These are phyloP conservation scores for Bugula neritina DNA, from an alignment of 2,888 invertebrate genomes.

Conservation along the genomic window DNA sequence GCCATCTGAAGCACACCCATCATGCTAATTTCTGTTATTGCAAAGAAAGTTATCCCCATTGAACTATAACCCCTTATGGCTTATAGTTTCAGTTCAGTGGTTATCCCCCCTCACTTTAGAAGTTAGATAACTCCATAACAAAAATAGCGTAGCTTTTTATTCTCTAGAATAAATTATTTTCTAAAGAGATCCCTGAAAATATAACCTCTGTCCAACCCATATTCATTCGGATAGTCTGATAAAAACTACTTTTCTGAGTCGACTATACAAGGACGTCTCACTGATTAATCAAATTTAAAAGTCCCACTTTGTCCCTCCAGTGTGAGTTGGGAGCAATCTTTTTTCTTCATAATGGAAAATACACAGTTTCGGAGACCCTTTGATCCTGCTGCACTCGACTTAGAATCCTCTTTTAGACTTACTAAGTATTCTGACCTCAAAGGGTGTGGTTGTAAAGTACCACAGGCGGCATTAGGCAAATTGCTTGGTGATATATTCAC, in stretches of 20 bases:
- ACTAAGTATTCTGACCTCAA: slow-evolving; percentile 15
- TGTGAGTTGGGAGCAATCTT: no score
- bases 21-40: no score
- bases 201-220: not conserved
- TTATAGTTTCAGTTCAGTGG: no score
- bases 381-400: slow-evolving; percentile 14
- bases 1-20: no score
- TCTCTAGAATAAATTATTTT: no score
- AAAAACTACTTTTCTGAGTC: not conserved
- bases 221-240: not conserved
- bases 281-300: not conserved
- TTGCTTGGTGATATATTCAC: slow-evolving; percentile 17
- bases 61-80: no score
- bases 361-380: slow-evolving; percentile 20
- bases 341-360: not conserved
- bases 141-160: no score
- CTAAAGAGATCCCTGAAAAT: no score
- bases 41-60: no score
- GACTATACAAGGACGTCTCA: not conserved
- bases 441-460: slow-evolving; percentile 22
- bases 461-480: not conserved
- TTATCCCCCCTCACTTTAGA: no score
- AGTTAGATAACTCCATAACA: no score
- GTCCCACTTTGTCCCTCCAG: not conserved
- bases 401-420: slow-evolving; percentile 3